phyloP scores from a whole-genome alignment of 2,888 invertebrate species.

The Dione juno region DNA sequence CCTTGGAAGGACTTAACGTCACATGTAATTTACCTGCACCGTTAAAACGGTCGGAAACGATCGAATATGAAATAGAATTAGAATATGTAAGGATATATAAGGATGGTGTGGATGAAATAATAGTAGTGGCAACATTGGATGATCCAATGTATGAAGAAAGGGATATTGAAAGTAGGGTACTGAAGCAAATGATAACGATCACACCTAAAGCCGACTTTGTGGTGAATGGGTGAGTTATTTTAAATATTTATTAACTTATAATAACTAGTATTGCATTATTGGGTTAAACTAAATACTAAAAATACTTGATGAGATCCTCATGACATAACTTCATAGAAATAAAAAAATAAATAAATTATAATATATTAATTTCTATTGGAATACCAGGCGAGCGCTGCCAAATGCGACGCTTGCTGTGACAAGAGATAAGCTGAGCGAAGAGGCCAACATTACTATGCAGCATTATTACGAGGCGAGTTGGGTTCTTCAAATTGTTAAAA shows the following conservation, averaged over 20 bases:
- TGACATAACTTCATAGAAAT: no score
- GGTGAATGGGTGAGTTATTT: constrained; percentile 60
- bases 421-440: constrained; percentile 59
- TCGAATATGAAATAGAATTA: constrained; percentile 68
- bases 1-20: constrained; percentile 58
- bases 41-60: constrained; percentile 57
- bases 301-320: no score
- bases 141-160: constrained; percentile 62
- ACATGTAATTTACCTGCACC: constrained; percentile 68
- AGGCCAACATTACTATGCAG: constrained; percentile 56
- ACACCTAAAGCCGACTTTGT: constrained; percentile 59
- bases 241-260: neutral
- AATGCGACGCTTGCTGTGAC: constrained; percentile 64
- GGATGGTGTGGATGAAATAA: constrained; percentile 53
- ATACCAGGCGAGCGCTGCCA: constrained; percentile 65
- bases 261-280: no score
- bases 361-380: neutral
- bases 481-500: neutral
- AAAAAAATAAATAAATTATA: no score
- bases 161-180: constrained; percentile 53
- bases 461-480: constrained; percentile 68
- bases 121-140: constrained; percentile 56
- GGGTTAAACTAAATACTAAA: no score
- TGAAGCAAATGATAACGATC: constrained; percentile 56
- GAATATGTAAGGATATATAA: constrained; percentile 58